These are phyloP conservation scores for Drosophila serrata DNA, from an alignment of 1,140 invertebrate genomes.

Conservation along the genomic window DNA sequence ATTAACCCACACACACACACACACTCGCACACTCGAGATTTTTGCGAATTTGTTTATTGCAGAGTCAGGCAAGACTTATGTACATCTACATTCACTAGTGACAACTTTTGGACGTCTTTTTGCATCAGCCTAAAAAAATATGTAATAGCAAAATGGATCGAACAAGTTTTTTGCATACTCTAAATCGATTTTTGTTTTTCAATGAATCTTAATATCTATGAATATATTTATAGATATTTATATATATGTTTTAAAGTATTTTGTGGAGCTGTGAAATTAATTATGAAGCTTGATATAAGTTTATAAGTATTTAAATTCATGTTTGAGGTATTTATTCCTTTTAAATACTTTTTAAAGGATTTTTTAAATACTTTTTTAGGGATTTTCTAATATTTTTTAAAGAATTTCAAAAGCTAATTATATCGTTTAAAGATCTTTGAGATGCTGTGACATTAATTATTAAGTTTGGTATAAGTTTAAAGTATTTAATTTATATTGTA, in stretches of 20 bases:
- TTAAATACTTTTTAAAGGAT: too few relatives aligned
- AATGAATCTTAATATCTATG: not conserved
- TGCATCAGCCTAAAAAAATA: slow-evolving; percentile 38
- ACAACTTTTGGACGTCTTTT: slow-evolving; percentile 25
- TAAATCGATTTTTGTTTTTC: not conserved
- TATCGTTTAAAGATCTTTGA: too few relatives aligned
- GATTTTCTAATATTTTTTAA: too few relatives aligned
- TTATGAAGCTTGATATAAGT: not conserved
- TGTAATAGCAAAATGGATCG: not conserved
- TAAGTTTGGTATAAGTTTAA: too few relatives aligned
- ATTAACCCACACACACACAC: slow-evolving; percentile 60
- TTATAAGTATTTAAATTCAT: not conserved
- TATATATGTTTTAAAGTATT: too few relatives aligned
- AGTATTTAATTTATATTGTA: too few relatives aligned
- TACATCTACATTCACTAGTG: slow-evolving; percentile 17
- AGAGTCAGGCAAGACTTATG: slow-evolving; percentile 1
- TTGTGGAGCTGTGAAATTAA: not conserved
- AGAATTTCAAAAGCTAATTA: too few relatives aligned
- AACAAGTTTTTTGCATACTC: not conserved
- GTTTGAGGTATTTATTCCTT: not conserved
- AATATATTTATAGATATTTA: too few relatives aligned
- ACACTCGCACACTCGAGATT: not conserved
- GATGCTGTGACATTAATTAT: too few relatives aligned
- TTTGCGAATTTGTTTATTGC: slow-evolving; percentile 30
- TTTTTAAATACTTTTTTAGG: too few relatives aligned